Conservation (phyloP, 2,888 invertebrate species). For the Leptinotarsa haldemani region DNA sequence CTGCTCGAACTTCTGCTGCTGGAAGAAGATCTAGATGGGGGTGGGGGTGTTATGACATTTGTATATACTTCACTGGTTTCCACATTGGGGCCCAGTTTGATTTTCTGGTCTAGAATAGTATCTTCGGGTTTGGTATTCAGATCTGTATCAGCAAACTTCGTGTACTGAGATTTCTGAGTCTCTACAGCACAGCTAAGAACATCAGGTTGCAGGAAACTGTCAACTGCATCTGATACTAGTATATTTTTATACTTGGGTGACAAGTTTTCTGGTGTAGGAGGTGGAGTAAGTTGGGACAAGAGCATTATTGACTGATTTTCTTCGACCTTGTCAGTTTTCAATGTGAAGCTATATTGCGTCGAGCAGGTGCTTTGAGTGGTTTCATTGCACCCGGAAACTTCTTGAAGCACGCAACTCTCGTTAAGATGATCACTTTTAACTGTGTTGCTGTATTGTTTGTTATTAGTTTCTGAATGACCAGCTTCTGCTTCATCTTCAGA, state of each 20-base stretch:
- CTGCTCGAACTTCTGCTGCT: slow-evolving; percentile 68
- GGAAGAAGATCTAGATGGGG: slow-evolving; percentile 52
- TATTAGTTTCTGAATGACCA: slow-evolving; percentile 19
- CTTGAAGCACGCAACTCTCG: slow-evolving; percentile 10
- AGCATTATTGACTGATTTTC: slow-evolving; percentile 25
- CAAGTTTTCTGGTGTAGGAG: slow-evolving; percentile 58
- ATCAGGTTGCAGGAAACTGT: neutral
- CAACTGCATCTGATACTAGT: neutral
- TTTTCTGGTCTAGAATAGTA: neutral
- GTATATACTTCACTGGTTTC: slow-evolving; percentile 34
- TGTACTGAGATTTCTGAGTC: neutral
- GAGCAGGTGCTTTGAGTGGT: slow-evolving; percentile 33
- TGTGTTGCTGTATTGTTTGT: slow-evolving; percentile 4
- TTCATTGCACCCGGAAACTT: slow-evolving; percentile 39
- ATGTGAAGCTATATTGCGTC: slow-evolving; percentile 33
- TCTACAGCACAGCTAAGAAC: too few species aligned
- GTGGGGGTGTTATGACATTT: slow-evolving; percentile 50
- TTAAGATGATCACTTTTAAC: neutral
- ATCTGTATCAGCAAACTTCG: slow-evolving; percentile 5
- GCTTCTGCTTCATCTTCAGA: slow-evolving; percentile 34
- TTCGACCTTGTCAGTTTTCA: slow-evolving; percentile 27
- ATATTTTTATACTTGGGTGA: slow-evolving; percentile 48
- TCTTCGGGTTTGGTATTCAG: slow-evolving; percentile 6
- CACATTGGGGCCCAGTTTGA: neutral
- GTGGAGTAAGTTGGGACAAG: slow-evolving; percentile 58